A percentile compares a stretch with the other conserved stretches of the same genome.
Evolutionary conservation across 1,140 invertebrate species (phyloP).

Genomic region (Temnothorax curvispinosus): DNA sequence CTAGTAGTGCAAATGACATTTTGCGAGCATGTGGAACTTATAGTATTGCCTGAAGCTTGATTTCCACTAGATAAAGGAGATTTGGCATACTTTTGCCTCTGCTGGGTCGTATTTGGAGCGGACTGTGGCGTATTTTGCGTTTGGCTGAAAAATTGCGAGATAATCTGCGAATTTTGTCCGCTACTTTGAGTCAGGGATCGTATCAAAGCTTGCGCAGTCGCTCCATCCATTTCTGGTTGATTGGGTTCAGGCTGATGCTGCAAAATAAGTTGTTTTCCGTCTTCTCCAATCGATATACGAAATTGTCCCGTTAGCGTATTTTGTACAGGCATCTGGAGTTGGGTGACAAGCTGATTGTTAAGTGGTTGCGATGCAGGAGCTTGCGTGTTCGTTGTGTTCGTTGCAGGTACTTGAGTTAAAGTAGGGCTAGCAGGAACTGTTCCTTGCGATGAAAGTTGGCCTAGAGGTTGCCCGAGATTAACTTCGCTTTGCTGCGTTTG

Average conservation of each 20-base stretch:
- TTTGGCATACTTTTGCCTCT: constrained; percentile 78
- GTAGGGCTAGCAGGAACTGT: constrained; percentile 68
- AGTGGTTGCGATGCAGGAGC: constrained; percentile 74
- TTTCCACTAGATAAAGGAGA: constrained; percentile 71
- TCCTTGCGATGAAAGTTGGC: constrained; percentile 69
- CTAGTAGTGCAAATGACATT: constrained; percentile 73
- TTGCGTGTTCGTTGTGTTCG: constrained; percentile 77
- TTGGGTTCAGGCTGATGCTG: constrained; percentile 85
- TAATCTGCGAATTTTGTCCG: constrained; percentile 83
- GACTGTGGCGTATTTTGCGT: constrained; percentile 76
- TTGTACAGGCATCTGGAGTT: constrained; percentile 84
- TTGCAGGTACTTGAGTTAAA: constrained; percentile 76
- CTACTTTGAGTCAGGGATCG: constrained; percentile 81
- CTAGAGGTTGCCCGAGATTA: constrained; percentile 65
- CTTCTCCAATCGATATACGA: constrained; percentile 85
- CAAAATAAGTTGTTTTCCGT: constrained; percentile 85
- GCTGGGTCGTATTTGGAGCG: constrained; percentile 68
- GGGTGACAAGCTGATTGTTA: constrained; percentile 82
- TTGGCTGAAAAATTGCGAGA: constrained; percentile 82
- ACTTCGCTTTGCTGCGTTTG: constrained; percentile 71
- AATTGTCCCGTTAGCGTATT: constrained; percentile 84
- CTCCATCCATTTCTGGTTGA: constrained; percentile 83
- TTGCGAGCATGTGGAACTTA: constrained; percentile 73
- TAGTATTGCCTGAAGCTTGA: constrained; percentile 52
- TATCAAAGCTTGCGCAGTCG: constrained; percentile 83